Evolutionary conservation across 2,888 invertebrate genomes (phyloP), one percentile per base, ranked within the genome.

Genomic region (Aphidius colemani): DNA sequence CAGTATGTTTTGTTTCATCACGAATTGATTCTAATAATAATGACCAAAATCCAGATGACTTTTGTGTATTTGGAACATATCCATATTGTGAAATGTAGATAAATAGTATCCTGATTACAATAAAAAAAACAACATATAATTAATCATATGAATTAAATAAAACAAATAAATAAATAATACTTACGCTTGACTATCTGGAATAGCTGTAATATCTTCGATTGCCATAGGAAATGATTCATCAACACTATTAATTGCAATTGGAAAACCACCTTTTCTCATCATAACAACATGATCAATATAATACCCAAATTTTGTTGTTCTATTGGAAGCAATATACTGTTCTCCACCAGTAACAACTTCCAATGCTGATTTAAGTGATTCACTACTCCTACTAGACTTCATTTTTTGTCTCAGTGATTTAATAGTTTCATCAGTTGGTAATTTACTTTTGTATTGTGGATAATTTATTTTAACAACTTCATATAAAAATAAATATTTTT

Each of bases 61-160:
- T 82, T 70, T 85, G 84, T 67, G 85, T 85, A 80, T 90, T 90
- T 75, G 84, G 79, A 2, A 87, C 85, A 75, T 87, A 90, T 68
- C 86, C 86, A 57, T 83, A 82, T 10, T 82, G 80, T 46, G 83
- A 83, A 75, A 88, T 85, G 70, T 80, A 84, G 67, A 88, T 74
- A 11, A 90, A 75, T 67, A 88, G 84, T 11, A 89, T 81, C 43
- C 90, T 90, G 84, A 30, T 85, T 85, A 64, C 11, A n/a, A n/a
- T n/a, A 57, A 44, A 13, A 39, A 30, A 44, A 1, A 9, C 6
- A 45, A 30, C 51, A 6, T 13, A 7, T 7, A 53, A 30, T 30
- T 18, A 18, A 18, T 30, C 44, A 53, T 10, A 45, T 18, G 6
- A 7, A 39, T 44, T 56, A 9, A 41, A 51, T 50, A 51, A 58